These are phyloP conservation scores for Griposia aprilina DNA, from an alignment of 2,888 invertebrate species.

Conservation along the genomic window DNA sequence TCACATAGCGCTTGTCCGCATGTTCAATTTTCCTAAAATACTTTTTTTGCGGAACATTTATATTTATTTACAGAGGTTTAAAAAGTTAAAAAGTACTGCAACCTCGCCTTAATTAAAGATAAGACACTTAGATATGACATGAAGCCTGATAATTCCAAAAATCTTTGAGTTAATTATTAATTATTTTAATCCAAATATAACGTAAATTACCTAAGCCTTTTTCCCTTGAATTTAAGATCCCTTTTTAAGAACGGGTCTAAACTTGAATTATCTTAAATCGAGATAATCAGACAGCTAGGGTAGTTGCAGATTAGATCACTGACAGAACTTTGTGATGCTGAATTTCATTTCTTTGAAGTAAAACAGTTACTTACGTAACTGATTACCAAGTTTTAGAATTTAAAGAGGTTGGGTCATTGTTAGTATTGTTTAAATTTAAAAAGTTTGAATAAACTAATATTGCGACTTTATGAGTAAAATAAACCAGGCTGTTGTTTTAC, in stretches of 20 bases:
- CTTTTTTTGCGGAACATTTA: too few species aligned
- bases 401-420: conserved; percentile 26
- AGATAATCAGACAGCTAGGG: conserved; percentile 45
- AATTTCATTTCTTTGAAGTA: conserved; percentile 26
- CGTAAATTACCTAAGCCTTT: conserved; percentile 32
- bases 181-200: conserved; percentile 39
- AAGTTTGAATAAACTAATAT: conserved; percentile 1
- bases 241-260: conserved; percentile 32
- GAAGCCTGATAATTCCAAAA: too few species aligned
- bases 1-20: too few species aligned
- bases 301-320: conserved; percentile 36
- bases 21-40: too few species aligned
- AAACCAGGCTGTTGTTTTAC: neutral
- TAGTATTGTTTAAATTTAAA: conserved; percentile 25
- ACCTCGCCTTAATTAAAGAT: too few species aligned
- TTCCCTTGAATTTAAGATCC: conserved; percentile 19
- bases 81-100: too few species aligned
- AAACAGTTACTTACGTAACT: conserved; percentile 19
- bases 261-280: conserved; percentile 46
- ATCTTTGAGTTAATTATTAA: conserved; percentile 2
- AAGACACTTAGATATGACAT: too few species aligned
- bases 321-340: conserved; percentile 52
- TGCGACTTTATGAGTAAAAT: neutral
- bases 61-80: too few species aligned
- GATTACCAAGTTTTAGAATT: conserved; percentile 34